Conservation (phyloP, 2,888 invertebrate species). For the Leucophenga montana region DNA sequence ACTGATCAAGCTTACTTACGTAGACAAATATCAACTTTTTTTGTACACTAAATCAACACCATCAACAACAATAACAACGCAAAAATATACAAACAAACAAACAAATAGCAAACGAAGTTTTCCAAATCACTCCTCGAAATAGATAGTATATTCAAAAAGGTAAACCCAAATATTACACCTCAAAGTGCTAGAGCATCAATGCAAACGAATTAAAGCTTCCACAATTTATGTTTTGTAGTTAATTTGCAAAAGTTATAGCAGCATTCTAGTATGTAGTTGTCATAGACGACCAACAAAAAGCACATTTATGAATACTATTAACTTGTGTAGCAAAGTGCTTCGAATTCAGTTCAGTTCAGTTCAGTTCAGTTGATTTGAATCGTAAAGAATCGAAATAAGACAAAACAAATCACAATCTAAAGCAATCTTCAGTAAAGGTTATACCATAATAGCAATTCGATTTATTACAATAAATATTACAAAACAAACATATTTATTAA, state of each 20-base stretch:
- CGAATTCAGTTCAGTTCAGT: background rate
- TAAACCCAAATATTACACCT: background rate
- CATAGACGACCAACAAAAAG: background rate
- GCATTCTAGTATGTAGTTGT: background rate
- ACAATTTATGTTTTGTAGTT: background rate
- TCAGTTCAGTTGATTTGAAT: background rate
- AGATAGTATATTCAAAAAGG: background rate
- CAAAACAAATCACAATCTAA: constrained; percentile 4
- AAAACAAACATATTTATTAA: constrained; percentile 2
- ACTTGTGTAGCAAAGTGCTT: background rate
- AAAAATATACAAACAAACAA: too few species aligned
- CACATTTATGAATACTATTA: background rate
- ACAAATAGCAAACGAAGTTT: background rate
- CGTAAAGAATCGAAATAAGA: background rate
- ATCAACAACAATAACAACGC: too few species aligned
- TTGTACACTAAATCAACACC: too few species aligned
- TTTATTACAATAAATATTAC: background rate
- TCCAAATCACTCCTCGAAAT: background rate
- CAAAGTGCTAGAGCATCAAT: constrained; percentile 2
- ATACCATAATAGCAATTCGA: constrained; percentile 7
- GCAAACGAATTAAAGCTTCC: background rate
- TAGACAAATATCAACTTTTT: too few species aligned
- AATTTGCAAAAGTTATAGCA: background rate
- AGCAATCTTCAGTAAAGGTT: background rate
- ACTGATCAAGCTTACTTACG: background rate